A percentile compares a stretch with the other conserved stretches of the same genome.
Conservation (phyloP, 2,888 invertebrate genomes). For the Hirtodrosophila duncani region DNA sequence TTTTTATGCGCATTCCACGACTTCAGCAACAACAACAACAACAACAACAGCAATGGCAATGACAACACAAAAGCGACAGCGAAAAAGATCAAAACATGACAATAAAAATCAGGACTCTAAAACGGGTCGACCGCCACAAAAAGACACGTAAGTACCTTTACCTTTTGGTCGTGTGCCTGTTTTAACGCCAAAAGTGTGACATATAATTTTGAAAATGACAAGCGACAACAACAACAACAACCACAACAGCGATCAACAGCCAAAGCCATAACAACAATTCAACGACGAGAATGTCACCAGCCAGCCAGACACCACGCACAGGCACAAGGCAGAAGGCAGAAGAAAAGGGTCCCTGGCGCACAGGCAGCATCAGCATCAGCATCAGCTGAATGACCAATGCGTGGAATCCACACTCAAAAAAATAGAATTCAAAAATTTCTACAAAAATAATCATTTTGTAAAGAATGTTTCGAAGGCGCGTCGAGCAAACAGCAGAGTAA, state of each 20-base stretch:
- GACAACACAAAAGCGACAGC: slow-evolving; percentile 6
- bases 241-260: slow-evolving; percentile 19
- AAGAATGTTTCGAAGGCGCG: no score
- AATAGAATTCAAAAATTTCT: no score
- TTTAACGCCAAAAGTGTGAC: slow-evolving; percentile 73
- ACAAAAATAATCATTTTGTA: no score
- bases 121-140: slow-evolving; percentile 59
- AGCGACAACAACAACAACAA: slow-evolving; percentile 49
- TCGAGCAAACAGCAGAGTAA: no score
- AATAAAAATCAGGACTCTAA: slow-evolving; percentile 72
- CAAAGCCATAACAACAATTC: slow-evolving; percentile 61
- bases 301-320: slow-evolving; percentile 52
- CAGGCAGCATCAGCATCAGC: no score
- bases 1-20: slow-evolving; percentile 66
- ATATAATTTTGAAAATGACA: slow-evolving; percentile 71
- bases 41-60: slow-evolving; percentile 18
- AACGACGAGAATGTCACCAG: slow-evolving; percentile 65
- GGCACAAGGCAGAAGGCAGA: no score
- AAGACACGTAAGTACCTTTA: slow-evolving; percentile 29
- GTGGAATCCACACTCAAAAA: no score
- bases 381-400: no score
- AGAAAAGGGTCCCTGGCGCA: no score
- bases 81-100: slow-evolving; percentile 66
- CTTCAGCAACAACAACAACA: slow-evolving; percentile 33
- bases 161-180: slow-evolving; percentile 61